A percentile compares a stretch with the other conserved stretches of the same genome.
Conservation (phyloP, 1,140 invertebrate genomes). For the Drosophila ercepeae region DNA sequence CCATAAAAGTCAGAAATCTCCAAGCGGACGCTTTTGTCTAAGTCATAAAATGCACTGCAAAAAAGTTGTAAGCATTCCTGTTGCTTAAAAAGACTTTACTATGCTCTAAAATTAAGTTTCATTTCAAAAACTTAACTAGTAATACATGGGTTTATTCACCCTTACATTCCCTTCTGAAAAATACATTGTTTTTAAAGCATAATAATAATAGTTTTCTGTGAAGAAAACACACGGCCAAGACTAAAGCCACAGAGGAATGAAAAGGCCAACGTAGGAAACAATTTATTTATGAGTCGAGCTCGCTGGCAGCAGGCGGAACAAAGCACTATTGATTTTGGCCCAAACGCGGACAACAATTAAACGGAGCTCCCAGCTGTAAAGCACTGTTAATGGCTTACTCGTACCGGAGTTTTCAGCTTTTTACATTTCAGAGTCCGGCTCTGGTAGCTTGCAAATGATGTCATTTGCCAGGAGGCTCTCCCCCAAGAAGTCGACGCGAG, state of each 20-base stretch:
- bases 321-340: slow-evolving; percentile 65
- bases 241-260: slow-evolving; percentile 10
- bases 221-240: slow-evolving; percentile 29
- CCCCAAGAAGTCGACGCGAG: slow-evolving; percentile 15
- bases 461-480: slow-evolving; percentile 48
- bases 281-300: slow-evolving; percentile 69
- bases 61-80: too few relatives aligned
- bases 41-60: slow-evolving; percentile 45
- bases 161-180: too few relatives aligned
- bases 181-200: too few relatives aligned
- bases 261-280: slow-evolving; percentile 25
- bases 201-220: too few relatives aligned
- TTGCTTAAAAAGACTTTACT: too few relatives aligned
- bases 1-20: slow-evolving; percentile 63
- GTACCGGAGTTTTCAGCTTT: slow-evolving; percentile 14
- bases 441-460: slow-evolving; percentile 64
- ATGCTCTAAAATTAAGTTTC: too few relatives aligned
- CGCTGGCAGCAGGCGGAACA: slow-evolving; percentile 64
- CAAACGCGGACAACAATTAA: slow-evolving; percentile 66
- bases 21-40: slow-evolving; percentile 71
- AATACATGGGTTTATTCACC: too few relatives aligned
- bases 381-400: slow-evolving; percentile 71
- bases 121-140: too few relatives aligned
- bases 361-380: slow-evolving; percentile 65
- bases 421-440: neutral